Percentiles rank a stretch among this genome's conserved stretches.
These are phyloP conservation scores for Labrus mixtus DNA, from an alignment of 2,113 vertebrate genomes.

Conservation along the genomic window DNA sequence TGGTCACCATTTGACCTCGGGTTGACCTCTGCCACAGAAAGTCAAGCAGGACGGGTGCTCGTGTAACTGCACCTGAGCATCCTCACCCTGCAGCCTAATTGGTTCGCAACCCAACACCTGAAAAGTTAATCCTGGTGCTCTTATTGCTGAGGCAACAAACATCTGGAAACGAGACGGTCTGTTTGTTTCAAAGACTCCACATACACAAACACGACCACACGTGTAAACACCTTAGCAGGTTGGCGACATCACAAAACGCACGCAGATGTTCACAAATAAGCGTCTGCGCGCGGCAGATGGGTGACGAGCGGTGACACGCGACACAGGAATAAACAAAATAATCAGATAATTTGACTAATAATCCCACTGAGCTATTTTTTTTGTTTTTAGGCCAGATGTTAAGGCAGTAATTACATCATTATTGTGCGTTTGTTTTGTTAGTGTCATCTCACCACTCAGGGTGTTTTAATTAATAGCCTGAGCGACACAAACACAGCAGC, in stretches of 20 bases:
- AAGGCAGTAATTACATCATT: conserved; percentile 59
- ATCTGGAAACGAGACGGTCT: conserved; percentile 10
- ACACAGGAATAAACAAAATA: conserved; percentile 49
- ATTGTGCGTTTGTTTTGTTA: conserved; percentile 47
- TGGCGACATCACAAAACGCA: conserved; percentile 15
- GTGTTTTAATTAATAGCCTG: conserved; percentile 44
- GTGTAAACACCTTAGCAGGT: background rate
- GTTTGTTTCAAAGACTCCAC: background rate
- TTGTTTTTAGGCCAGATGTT: conserved; percentile 56
- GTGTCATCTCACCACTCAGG: conserved; percentile 39
- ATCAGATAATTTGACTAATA: conserved; percentile 72
- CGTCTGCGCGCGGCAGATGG: conserved; percentile 48
- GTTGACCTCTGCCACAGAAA: conserved; percentile 60
- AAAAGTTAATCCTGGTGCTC: conserved; percentile 56
- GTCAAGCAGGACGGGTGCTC: conserved; percentile 58
- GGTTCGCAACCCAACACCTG: conserved; percentile 68
- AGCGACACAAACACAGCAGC: conserved; percentile 51
- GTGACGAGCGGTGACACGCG: conserved; percentile 37
- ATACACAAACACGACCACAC: background rate
- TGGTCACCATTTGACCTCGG: conserved; percentile 62
- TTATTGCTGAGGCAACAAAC: conserved; percentile 43
- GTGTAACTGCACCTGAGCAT: conserved; percentile 72
- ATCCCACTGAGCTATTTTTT: conserved; percentile 30
- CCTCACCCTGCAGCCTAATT: conserved; percentile 78
- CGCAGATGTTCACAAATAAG: conserved; percentile 21